phyloP scores from a whole-genome alignment of 37 sponge, comb jelly and placozoan genomes.

The Hormiphora californensis region DNA sequence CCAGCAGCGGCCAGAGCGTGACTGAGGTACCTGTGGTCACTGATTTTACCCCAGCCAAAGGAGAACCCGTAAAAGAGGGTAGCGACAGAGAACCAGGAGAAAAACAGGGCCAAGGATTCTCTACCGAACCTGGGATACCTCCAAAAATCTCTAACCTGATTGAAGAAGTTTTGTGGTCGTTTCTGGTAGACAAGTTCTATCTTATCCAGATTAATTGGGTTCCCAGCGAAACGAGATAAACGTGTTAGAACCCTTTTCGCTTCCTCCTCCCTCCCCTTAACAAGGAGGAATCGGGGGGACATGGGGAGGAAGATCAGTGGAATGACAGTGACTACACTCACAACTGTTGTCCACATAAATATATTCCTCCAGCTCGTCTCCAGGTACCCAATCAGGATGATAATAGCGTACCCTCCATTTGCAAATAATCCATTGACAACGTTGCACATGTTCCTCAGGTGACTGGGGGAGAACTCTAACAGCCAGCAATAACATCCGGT shows the following conservation, averaged over 20 bases:
- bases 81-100: not conserved
- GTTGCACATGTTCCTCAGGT: not conserved
- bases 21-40: not conserved
- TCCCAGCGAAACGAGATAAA: not conserved
- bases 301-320: not conserved
- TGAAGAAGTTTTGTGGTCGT: not conserved
- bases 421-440: not conserved
- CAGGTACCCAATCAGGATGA: not conserved
- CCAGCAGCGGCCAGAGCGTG: not conserved
- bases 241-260: not conserved
- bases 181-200: not conserved
- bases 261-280: not conserved
- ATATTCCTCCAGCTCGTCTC: not conserved
- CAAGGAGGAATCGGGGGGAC: not conserved
- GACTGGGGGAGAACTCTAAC: not conserved
- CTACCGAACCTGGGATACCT: not conserved
- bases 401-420: not conserved
- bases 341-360: not conserved
- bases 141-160: not conserved
- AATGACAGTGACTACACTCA: not conserved
- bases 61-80: constrained; percentile 3
- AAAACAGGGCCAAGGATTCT: not conserved
- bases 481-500: constrained; percentile 3
- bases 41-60: not conserved
- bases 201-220: not conserved